Base-by-base conservation (phyloP, 1,140 invertebrate genomes). In the Sycobia sp. region DNA sequence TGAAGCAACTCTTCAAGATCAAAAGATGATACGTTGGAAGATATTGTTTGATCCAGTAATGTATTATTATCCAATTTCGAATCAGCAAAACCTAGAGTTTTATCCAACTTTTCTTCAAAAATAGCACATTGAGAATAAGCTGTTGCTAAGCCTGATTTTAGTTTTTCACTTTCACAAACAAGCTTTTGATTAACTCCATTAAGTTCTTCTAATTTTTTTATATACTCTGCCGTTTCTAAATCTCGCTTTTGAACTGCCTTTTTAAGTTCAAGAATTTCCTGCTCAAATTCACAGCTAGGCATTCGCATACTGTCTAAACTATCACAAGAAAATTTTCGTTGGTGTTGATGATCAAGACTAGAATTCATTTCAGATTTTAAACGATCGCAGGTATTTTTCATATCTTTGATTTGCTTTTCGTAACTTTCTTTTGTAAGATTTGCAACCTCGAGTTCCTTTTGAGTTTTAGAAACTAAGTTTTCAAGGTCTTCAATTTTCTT, bases 41-140 rank as follows among this genome's bases (percentile, higher is more conserved):
- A 27, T 20, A 3, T n/a, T 13, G 56, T 55, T 22, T 65, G 56
- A 25, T 65, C 57, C 11, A 55, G n/a, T 1, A 55, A 13, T 1
- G 53, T 4, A 76, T 58, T 83, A 41, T 72, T 78, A 73, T 51
- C 69, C 69, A 75, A 75, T 76, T 46, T 79, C 3, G 75, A 83
- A 8, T 86, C 84, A 27, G 77, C 80, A 1, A 84, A 77, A 0
- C 69, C 72, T 0, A 86, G 75, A 1, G 80, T 82, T 51, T 88
- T 84, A 20, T 79, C 83, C 0, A 88, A 73, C 46, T 83, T 76
- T 59, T 85, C 82, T 27, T 88, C 85, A 16, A 90, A 69, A 14
- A 84, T 76, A 1, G 84, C 79, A 16, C 90, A 84, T 71, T 91
- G 88, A 1, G 81, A 79, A 47, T 82, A 83, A 2, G 90, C 84